Base-by-base conservation (phyloP, 2,113 vertebrate genomes). In the Emydocephalus ijimae region DNA sequence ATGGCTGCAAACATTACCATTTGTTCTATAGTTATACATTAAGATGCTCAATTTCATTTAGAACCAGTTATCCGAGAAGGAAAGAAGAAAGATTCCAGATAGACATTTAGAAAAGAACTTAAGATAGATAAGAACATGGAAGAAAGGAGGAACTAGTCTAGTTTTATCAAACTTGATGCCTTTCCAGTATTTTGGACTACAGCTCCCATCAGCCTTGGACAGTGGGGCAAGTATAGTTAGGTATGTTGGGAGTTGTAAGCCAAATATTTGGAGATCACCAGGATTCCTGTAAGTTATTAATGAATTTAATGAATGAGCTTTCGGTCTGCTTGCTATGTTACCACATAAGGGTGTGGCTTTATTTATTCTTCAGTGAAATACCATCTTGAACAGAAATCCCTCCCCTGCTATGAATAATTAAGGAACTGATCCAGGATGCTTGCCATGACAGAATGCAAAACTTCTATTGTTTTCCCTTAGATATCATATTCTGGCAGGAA, bases 401-500 rank as follows among this genome's bases (percentile, higher is more conserved):
- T 3, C 74, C 7, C 74, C 15, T 39, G 43, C 74, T 39, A 81
- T 81, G 74, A 81, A 81, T 43, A 1, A 45, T 56, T 55, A 8
- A 86, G 11, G 14, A 89, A 90, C 24, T 6, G 48, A 26, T 5
- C 24, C 2, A 57, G 0, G 91, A 2, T 20, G 89, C 1, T 59
- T 92, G 93, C 52, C 94, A 20, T 21, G 69, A 52, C 64, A 2
- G 92, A 81, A 34, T 95, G 94, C 34, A 81, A 92, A 96, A 93
- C 87, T 91, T 91, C 93, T 81, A 94, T 29, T 95, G 92, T 96
- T 91, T 93, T 92, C 48, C 43, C 91, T 26, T 94, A 99, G 99
- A 93, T 99, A 98, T 96, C 98, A 99, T 93, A 95, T 96, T 94
- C 92, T 99, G 23, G 97, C 98, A 5, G 97, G 98, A 94, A 97